A percentile compares a stretch with the other conserved stretches of the same genome.
phyloP scores from a whole-genome alignment of 1,140 invertebrate species.

The Wiebesia pumilae region DNA sequence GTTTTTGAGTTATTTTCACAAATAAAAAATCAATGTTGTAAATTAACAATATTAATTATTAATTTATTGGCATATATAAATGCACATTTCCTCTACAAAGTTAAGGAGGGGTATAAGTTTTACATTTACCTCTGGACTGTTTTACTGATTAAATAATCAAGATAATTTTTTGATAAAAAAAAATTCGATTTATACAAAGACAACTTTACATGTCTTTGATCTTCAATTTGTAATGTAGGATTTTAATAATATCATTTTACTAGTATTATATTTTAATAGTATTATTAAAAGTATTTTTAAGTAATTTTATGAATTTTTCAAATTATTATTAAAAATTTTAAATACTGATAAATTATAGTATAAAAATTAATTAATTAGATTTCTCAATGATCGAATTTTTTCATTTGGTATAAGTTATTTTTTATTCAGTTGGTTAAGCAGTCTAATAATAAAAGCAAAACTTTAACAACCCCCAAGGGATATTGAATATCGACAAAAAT shows the following conservation, averaged over 20 bases:
- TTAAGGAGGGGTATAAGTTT: not conserved
- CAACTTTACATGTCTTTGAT: not conserved
- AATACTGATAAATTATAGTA: not conserved
- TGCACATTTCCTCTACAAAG: conserved; percentile 31
- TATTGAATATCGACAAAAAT: conserved; percentile 3
- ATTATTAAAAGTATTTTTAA: not conserved
- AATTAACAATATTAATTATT: not conserved
- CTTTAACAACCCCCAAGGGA: not conserved
- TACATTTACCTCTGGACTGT: not conserved
- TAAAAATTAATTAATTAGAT: not conserved
- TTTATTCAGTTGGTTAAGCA: not conserved
- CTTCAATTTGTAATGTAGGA: too few relatives aligned
- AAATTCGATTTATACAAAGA: not conserved
- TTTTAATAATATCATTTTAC: too few relatives aligned
- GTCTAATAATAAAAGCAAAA: conserved; percentile 4
- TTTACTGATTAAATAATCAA: not conserved
- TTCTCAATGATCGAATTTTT: not conserved
- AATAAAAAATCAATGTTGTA: not conserved
- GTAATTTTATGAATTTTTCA: too few relatives aligned
- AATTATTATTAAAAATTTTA: not conserved
- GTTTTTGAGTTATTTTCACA: not conserved
- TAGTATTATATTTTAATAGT: not conserved
- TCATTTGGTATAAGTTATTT: not conserved
- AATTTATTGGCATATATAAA: not conserved
- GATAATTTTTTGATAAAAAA: not conserved